Evolutionary conservation across 2,888 invertebrate genomes (phyloP), one percentile per base, ranked within the genome.

Genomic region (Yponomeuta plumbellus): DNA sequence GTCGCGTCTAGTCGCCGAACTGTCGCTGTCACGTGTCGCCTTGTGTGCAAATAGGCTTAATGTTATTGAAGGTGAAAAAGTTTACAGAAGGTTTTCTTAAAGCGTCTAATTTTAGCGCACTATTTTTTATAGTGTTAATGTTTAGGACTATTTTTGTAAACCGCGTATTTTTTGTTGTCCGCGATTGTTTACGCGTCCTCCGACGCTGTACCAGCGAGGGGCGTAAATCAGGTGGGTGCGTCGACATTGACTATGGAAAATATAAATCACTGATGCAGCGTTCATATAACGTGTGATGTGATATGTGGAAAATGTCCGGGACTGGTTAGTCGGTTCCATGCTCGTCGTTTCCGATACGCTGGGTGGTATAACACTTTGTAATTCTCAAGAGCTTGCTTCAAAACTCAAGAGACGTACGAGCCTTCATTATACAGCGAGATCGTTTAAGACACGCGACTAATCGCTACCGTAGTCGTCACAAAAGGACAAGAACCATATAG

Each of bases 311-410:
- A n/a, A 59, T 21, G 23, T 23, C 59, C 59, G 13, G 59, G 59
- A 13, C 26, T 34, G 62, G 39, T 62, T 62, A 62, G 39, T 62
- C 8, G 13, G 62, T 52, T 52, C 44, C 61, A 61, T 61, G 61
- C 34, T 61, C 17, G 11, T 34, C 61, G n/a, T 26, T n/a, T 23
- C 26, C 34, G 61, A n/a, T 61, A 23, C 13, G 23, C 34, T n/a
- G 61, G 61, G 61, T 61, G 61, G 61, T 61, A 61, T 61, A 34
- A 26, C 61, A 61, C 61, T 26, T 26, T 23, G 23, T n/a, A 11
- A 21, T 52, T 52, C 17, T 52, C 17, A 5, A 52, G 44, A 52
- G 17, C 44, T 52, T 52, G 44, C 44, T 52, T 52, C 17, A 52
- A 52, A 52, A 52, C 44, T 52, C 17, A 17, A 34, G 44, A 52